Conservation (phyloP, 2,797 vertebrate species). For the Dicrostonyx torquatus region DNA sequence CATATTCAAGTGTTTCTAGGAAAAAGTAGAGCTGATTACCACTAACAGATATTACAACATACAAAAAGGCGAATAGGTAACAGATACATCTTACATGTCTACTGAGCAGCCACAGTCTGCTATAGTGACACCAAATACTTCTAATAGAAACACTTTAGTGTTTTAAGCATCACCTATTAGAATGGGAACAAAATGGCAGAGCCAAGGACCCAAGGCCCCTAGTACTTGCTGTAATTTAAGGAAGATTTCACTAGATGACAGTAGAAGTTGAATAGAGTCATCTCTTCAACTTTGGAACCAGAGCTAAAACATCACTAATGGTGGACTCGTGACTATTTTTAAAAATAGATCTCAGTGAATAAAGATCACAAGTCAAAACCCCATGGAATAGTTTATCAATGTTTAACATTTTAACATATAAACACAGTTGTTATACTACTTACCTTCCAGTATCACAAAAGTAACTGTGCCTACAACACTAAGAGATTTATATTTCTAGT, state of each 20-base stretch:
- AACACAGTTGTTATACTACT: not conserved
- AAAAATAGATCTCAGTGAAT: conserved; percentile 46
- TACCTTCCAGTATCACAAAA: not conserved
- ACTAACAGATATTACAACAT: not conserved
- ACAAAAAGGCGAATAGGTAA: not conserved
- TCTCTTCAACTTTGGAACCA: not conserved
- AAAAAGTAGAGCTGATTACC: not conserved
- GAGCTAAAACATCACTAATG: not conserved
- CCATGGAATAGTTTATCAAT: not conserved
- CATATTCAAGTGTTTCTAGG: conserved; percentile 25
- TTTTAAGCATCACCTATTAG: not conserved
- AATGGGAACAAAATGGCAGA: not conserved
- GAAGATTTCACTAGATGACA: conserved; percentile 71
- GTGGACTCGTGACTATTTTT: not conserved
- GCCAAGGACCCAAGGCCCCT: not conserved
- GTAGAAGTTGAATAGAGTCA: conserved; percentile 7
- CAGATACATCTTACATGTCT: not conserved
- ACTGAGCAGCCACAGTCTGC: not conserved
- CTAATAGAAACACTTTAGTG: not conserved
- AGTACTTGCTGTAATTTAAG: conserved; percentile 37
- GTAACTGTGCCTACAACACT: not conserved
- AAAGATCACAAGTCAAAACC: not conserved
- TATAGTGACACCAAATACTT: not conserved
- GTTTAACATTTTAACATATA: not conserved
- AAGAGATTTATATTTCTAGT: not conserved